These are phyloP conservation scores for Bergia puertoricense DNA, from an alignment of 92 coral and sea anemone genomes.

Conservation along the genomic window DNA sequence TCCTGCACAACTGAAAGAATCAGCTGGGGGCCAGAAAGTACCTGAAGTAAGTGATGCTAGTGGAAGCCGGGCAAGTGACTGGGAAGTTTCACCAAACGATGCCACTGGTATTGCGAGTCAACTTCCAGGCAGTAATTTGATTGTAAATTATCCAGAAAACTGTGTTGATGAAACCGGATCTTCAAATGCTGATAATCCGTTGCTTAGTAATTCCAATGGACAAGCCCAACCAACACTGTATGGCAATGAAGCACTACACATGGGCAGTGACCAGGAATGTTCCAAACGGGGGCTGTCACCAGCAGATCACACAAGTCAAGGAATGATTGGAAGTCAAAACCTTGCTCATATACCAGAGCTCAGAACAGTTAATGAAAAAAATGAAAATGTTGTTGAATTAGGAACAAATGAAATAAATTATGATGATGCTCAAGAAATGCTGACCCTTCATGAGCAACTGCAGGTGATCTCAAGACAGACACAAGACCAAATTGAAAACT, in stretches of 20 bases:
- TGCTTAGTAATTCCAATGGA: background rate
- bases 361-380: background rate
- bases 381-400: background rate
- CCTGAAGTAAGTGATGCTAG: background rate
- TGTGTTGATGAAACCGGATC: background rate
- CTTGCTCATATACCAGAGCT: background rate
- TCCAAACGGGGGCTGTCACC: background rate
- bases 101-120: background rate
- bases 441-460: conserved; percentile 11
- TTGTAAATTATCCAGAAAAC: background rate
- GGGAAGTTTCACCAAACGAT: background rate
- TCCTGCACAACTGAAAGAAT: conserved; percentile 4
- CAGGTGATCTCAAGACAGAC: conserved; percentile 36
- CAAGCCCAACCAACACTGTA: background rate
- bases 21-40: background rate
- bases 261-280: background rate
- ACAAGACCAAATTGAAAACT: conserved; percentile 24
- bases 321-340: background rate
- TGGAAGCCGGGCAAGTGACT: background rate
- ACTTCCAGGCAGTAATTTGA: background rate
- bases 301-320: background rate
- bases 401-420: background rate
- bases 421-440: conserved; percentile 15
- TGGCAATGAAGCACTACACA: background rate
- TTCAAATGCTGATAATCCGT: background rate